Conservation (phyloP, 1,140 invertebrate genomes). For the Lycorma delicatula region DNA sequence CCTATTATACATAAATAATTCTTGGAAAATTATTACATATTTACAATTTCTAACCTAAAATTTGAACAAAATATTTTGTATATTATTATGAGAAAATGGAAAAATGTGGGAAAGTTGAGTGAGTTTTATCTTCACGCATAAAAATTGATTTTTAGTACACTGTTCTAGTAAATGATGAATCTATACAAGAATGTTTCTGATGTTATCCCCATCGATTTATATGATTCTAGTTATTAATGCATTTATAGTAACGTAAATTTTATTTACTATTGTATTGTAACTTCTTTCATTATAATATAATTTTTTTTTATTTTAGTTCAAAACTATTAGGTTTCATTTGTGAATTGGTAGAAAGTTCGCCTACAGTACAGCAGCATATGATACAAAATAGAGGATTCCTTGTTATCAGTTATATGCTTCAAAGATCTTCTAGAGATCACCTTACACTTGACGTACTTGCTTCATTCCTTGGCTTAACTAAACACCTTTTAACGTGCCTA, state of each 20-base stretch:
- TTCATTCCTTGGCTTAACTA: constrained; percentile 89
- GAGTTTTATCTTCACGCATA: too few species aligned
- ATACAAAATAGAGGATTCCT: constrained; percentile 96
- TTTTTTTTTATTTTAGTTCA: constrained; percentile 58
- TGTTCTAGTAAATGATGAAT: too few species aligned
- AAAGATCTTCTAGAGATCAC: constrained; percentile 87
- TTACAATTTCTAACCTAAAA: too few species aligned
- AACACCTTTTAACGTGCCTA: constrained; percentile 90
- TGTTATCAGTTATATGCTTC: constrained; percentile 94
- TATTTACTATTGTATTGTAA: not conserved
- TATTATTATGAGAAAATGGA: too few species aligned
- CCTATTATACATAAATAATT: too few species aligned
- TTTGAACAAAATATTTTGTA: too few species aligned
- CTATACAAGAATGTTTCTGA: constrained; percentile 4
- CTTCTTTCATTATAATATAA: constrained; percentile 9
- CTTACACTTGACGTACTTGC: constrained; percentile 87
- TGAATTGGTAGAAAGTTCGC: constrained; percentile 91
- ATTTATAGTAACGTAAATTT: not conserved
- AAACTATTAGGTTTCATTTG: constrained; percentile 95
- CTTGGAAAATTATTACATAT: too few species aligned
- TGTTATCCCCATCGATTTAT: not conserved
- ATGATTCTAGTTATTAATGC: not conserved
- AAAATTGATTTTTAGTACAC: too few species aligned
- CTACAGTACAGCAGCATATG: constrained; percentile 98
- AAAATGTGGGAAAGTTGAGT: too few species aligned